These are phyloP conservation scores for Vultur gryphus DNA, from an alignment of 2,797 vertebrate genomes.

Conservation along the genomic window DNA sequence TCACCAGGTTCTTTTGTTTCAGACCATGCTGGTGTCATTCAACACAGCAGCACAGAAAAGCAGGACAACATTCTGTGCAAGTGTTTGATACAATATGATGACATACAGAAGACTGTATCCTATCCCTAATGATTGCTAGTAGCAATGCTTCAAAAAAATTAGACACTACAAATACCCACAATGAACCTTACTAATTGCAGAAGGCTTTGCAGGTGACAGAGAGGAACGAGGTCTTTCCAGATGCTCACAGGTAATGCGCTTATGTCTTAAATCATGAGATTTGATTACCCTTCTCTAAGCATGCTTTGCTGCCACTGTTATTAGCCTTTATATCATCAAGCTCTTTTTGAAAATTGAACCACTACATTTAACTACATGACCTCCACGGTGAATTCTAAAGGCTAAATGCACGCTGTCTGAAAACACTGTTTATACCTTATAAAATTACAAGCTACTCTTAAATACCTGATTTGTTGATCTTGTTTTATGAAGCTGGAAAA, in stretches of 20 bases:
- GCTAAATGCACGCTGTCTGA: not conserved
- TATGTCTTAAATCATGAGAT: slow-evolving; percentile 16
- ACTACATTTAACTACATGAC: slow-evolving; percentile 15
- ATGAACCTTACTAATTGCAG: slow-evolving; percentile 2
- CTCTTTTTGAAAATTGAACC: slow-evolving; percentile 9
- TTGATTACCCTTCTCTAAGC: not conserved
- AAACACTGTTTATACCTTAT: not conserved
- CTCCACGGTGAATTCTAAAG: not conserved
- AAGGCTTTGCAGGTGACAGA: slow-evolving; percentile 10
- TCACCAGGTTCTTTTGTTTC: not conserved
- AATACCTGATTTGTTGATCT: not conserved
- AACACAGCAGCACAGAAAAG: not conserved
- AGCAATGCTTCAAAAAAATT: not conserved
- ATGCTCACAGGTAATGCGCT: not conserved
- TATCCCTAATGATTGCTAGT: not conserved
- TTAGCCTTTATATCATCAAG: slow-evolving; percentile 3
- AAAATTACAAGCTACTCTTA: not conserved
- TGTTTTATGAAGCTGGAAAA: not conserved
- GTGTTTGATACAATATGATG: not conserved
- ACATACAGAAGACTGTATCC: not conserved
- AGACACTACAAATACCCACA: not conserved
- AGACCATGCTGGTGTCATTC: not conserved
- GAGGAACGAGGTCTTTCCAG: not conserved
- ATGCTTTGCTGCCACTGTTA: slow-evolving; percentile 10
- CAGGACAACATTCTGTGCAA: not conserved